Evolutionary conservation across 2,113 vertebrate species (phyloP).

Genomic region (Dicrurus megarhynchus): DNA sequence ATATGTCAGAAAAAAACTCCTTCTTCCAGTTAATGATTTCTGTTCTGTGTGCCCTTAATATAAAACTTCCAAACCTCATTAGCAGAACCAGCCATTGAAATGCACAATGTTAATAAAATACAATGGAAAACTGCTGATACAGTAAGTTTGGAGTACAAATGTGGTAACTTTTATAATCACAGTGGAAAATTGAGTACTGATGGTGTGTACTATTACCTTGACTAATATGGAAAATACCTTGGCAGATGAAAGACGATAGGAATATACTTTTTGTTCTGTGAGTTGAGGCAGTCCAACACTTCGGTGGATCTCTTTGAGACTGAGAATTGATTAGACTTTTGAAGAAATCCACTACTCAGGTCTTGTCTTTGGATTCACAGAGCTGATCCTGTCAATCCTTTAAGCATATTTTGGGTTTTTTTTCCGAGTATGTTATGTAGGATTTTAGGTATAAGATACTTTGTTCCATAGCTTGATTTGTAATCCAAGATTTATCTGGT

Average conservation of each 20-base stretch:
- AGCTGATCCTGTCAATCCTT: not conserved
- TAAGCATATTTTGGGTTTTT: not conserved
- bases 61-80: slow-evolving; percentile 63
- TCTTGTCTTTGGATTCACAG: not conserved
- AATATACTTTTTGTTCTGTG: not conserved
- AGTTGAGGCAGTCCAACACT: not conserved
- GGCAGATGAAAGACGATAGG: not conserved
- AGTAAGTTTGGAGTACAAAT: not conserved
- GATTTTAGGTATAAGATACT: not conserved
- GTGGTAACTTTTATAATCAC: not conserved
- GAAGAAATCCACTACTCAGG: not conserved
- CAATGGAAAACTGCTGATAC: slow-evolving; percentile 36
- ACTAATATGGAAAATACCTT: not conserved
- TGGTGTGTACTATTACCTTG: not conserved
- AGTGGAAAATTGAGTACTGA: not conserved
- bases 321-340: not conserved
- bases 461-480: not conserved
- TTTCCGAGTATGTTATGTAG: not conserved
- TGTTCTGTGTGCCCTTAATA: slow-evolving; percentile 40
- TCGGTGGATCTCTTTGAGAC: not conserved
- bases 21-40: slow-evolving; percentile 44
- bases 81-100: slow-evolving; percentile 50
- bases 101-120: slow-evolving; percentile 45
- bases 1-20: not conserved
- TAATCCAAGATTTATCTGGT: not conserved